Percentiles rank a stretch among this genome's conserved stretches.
Conservation (phyloP, 2,113 vertebrate genomes). For the Charadrius vociferus region DNA sequence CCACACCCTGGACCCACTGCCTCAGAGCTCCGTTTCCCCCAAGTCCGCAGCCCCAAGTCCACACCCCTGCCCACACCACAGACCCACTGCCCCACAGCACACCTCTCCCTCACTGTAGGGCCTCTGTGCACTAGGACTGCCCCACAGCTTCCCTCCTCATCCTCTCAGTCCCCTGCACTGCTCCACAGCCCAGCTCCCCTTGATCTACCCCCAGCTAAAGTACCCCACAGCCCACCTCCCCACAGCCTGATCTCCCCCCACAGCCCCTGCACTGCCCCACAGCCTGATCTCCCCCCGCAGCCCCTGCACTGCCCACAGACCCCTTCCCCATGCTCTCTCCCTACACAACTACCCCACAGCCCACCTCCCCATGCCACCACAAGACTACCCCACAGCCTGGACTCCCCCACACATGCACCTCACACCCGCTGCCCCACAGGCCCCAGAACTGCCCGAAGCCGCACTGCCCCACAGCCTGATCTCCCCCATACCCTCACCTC, state of each 20-base stretch:
- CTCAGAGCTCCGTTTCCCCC: accelerated
- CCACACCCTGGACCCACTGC: too few relatives aligned
- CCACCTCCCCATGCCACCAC: too few relatives aligned
- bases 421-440: too few relatives aligned
- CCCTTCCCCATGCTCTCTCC: too few relatives aligned
- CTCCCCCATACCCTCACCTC: not conserved
- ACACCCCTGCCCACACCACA: accelerated
- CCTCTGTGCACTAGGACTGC: accelerated
- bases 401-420: too few relatives aligned
- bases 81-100: not conserved
- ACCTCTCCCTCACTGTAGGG: not conserved
- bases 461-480: not conserved
- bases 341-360: too few relatives aligned
- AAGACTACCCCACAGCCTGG: too few relatives aligned
- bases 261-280: too few relatives aligned
- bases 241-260: not conserved
- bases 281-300: not conserved
- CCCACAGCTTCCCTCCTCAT: accelerated
- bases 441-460: too few relatives aligned
- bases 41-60: not conserved
- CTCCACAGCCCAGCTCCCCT: not conserved
- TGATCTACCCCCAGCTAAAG: not conserved
- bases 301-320: not conserved
- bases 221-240: not conserved
- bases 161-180: not conserved